Base-by-base conservation (phyloP, 2,888 invertebrate species). In the Drosophila vallismaia region DNA sequence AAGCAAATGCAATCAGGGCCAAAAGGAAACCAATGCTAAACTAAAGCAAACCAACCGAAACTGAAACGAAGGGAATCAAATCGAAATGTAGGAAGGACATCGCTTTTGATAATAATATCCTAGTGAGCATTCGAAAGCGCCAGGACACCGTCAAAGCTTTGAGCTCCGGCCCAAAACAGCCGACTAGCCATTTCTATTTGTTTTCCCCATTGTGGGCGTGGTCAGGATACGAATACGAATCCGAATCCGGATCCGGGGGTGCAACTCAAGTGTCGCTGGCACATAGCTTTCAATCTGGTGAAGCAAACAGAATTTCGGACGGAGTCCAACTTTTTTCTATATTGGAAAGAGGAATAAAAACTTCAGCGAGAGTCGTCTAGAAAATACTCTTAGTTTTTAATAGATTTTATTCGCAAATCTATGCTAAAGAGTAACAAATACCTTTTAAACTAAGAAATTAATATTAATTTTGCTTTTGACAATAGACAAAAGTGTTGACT, bases 81-180 rank as follows among this genome's bases (percentile, higher is more conserved):
- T 46, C 40, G 69, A 74, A 63, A 54, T 64, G 56, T 57, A 63
- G 54, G 56, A 64, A 63, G 74, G 60, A 70, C 67, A 68, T 50
- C 63, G 64, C 71, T 64, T 84, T 69, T 71, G 56, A 77, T 83
- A 74, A 77, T 83, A 68, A 71, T 79, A 79, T 71, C 64, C 68
- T 60, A 62, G 63, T 62, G 48, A 48, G 40, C 44, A 42, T 42
- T 42, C 42, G 14, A 5, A 24, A 62, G 36, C 19, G 26, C 63
- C 60, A 49, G 42, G 54, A 64, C 63, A 46, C 63, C 53, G 57
- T 63, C 74, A 66, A 58, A 60, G 54, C 62, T 54, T 58, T 60
- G 63, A 48, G 38, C 44, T 19, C 14, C 8, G 7, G 40, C 12
- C 40, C 31, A 45, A 42, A 46, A 55, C 62, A 19, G 49, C 48